Base-by-base conservation (phyloP, 2,113 vertebrate genomes). In the Baryphthengus martii region DNA sequence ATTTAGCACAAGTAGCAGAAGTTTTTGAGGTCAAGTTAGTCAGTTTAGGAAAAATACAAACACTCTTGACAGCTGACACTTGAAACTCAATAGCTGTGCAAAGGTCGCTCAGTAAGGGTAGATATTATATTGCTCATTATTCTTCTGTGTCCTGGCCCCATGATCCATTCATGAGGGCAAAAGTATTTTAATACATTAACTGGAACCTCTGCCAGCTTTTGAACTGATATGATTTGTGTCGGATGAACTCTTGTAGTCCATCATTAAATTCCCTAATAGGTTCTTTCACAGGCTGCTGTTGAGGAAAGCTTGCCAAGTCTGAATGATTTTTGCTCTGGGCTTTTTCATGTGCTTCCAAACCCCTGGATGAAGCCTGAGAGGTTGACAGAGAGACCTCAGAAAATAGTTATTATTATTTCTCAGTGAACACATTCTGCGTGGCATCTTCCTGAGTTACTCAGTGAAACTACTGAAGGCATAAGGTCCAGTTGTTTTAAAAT, bases 171-270 rank as follows among this genome's bases (percentile, higher is more conserved):
- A 82, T 23, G 56, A 92, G 75, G 50, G 81, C 50, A 55, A 28
- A 96, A 79, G 45, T 85, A 80, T 88, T 85, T 76, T 83, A 95
- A 89, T 93, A 45, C 42, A 79, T 84, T 95, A 89, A 78, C 70
- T 85, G 59, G 78, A 96, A 85, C 42, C 73, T 83, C 74, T 91
- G 81, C 71, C 81, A 91, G 37, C 31, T 79, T 94, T 96, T 79
- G 49, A 45, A 91, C 81, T 89, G 87, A 70, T 95, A 58, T 50
- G 89, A 91, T 95, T 89, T 95, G 89, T 93, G 87, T 58, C 50
- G 3, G 3, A 73, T 94, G 91, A 91, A 88, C 84, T 79, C 87
- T 87, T 88, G 74, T 68, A 94, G 87, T 76, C 81, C 37, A 70
- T 95, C 73, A 62, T 82, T 91, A 90, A 87, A 91, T 93, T 89